A percentile compares a stretch with the other conserved stretches of the same genome.
These are phyloP conservation scores for Erythrolamprus reginae DNA, from an alignment of 2,113 vertebrate species.

Conservation along the genomic window DNA sequence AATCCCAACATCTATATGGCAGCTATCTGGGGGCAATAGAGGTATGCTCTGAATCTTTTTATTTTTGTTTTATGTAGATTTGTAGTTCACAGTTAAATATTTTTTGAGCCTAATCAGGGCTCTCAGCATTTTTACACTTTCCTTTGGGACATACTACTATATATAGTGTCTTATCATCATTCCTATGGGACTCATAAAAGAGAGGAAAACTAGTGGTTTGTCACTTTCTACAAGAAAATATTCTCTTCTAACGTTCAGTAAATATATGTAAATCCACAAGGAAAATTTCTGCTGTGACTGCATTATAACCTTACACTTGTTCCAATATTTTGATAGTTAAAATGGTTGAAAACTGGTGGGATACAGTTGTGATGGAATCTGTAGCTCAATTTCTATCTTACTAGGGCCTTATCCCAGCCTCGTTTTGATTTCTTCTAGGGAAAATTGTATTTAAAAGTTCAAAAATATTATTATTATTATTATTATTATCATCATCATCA, in stretches of 20 bases:
- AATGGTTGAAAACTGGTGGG: neutral
- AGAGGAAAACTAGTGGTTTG: neutral
- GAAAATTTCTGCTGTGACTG: neutral
- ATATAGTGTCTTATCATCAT: neutral
- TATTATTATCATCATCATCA: no score
- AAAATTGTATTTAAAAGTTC: neutral
- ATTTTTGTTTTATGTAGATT: neutral
- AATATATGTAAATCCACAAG: neutral
- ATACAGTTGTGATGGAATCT: neutral
- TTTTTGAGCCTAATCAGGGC: neutral
- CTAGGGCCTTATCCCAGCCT: neutral
- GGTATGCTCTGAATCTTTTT: neutral
- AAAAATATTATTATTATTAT: neutral
- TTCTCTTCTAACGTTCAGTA: neutral
- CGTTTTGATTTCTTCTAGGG: no score
- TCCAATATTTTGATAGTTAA: neutral
- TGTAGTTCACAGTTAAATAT: neutral
- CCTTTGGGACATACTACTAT: neutral
- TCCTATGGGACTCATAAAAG: neutral
- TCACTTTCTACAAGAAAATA: neutral
- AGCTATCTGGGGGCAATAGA: neutral
- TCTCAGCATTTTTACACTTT: neutral
- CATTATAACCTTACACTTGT: neutral
- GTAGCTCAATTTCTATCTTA: neutral
- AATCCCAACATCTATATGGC: neutral